phyloP scores from a whole-genome alignment of 2,797 vertebrate species.

The Sarcophilus harrisii region DNA sequence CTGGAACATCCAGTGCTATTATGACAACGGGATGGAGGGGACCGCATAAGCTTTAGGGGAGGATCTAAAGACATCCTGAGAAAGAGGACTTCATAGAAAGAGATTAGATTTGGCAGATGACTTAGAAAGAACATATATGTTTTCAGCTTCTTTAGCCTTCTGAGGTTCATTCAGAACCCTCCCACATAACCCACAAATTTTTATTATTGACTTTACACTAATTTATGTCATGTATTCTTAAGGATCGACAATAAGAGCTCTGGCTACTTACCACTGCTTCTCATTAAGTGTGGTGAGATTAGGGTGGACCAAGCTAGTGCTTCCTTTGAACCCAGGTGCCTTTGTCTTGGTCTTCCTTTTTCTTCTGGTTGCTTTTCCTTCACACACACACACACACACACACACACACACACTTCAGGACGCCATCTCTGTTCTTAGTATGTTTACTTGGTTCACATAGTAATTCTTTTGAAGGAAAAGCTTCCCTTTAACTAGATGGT shows the following conservation, averaged over 20 bases:
- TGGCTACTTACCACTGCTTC: background rate
- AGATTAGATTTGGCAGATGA: background rate
- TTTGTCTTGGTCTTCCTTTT: background rate
- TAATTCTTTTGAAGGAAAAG: background rate
- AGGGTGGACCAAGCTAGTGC: background rate
- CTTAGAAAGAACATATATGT: background rate
- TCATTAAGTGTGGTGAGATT: background rate
- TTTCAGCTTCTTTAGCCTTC: background rate
- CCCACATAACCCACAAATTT: background rate
- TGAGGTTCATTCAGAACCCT: background rate
- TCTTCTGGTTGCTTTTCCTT: background rate
- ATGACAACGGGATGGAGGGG: background rate
- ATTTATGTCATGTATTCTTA: background rate
- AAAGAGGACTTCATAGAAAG: background rate
- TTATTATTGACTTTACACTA: background rate
- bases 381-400: background rate
- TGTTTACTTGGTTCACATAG: background rate
- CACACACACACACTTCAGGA: background rate
- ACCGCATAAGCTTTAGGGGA: background rate
- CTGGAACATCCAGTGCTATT: background rate
- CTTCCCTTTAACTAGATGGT: background rate
- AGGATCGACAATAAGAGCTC: background rate
- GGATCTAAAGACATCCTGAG: background rate
- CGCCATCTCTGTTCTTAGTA: background rate
- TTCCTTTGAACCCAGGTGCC: background rate